Base-by-base conservation (phyloP, 1,140 invertebrate species). In the Drosophila sp. region DNA sequence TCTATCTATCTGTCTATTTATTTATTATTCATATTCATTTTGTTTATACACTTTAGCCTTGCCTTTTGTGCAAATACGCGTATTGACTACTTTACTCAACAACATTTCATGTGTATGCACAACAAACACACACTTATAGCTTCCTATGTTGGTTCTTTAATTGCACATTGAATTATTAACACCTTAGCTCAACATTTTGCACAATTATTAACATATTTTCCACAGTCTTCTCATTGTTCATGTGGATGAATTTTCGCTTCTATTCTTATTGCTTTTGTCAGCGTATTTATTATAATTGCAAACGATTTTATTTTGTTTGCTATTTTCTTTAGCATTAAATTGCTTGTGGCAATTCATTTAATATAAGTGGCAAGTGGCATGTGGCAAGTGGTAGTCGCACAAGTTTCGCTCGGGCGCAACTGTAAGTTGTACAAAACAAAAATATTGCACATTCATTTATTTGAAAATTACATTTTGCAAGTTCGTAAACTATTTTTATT, bases 261-360 rank as follows among this genome's bases (percentile, higher is more conserved):
- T 50, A 11, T 50, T 62, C 2, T 11, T 50, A 36, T 48, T 50
- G 32, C 18, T 50, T 50, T 32, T 34, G 11, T 32, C 25, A 18
- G 41, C 18, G 43, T 71, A 48, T 64, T 65, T 57, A 50, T 71
- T 54, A 65, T 71, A 71, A 65, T 65, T 71, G 61, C 43, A 11
- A 41, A 54, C 51, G 14, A n/a, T 34, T 36, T 62, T 18, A 7
- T 27, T 38, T 62, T 21, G 38, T 36, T 38, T 38, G 36, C 36
- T 34, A 34, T 46, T 27, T 43, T 36, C 29, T 34, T 34, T 40
- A 25, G 67, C 67, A 71, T 38, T 38, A 21, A 64, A 71, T 64
- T 64, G 48, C 50, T 63, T 46, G 51, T 34, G 50, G 32, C 59
- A 71, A 48, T 50, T 71, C 67, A 71, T 71, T 59, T 71, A 43